Conservation (phyloP, 2,797 vertebrate genomes). For the Eulemur coronatus region DNA sequence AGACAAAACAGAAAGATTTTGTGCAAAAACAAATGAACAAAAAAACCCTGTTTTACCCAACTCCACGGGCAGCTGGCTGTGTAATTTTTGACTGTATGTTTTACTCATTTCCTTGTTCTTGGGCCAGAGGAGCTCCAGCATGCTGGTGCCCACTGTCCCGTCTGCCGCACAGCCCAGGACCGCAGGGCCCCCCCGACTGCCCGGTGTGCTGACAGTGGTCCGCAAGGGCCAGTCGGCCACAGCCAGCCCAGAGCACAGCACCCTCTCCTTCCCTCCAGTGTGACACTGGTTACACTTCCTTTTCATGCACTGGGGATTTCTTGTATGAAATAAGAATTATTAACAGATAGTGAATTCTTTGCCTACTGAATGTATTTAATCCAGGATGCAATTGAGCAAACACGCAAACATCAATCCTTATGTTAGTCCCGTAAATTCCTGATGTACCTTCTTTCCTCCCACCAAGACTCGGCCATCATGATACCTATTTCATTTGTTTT, state of each 20-base stretch:
- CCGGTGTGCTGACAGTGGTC: not conserved
- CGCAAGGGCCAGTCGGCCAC: not conserved
- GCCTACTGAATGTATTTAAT: not conserved
- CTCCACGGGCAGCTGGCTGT: not conserved
- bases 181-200: not conserved
- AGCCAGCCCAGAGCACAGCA: not conserved
- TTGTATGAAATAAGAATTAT: not conserved
- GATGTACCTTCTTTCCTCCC: not conserved
- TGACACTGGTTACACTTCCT: not conserved
- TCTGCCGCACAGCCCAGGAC: not conserved
- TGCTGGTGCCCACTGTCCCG: not conserved
- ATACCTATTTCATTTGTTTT: not conserved
- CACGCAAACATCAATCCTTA: not conserved
- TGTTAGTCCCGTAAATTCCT: not conserved
- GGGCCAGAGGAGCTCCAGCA: not conserved
- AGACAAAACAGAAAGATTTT: conserved; percentile 1
- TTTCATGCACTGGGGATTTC: not conserved
- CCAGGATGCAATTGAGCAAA: not conserved
- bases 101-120: conserved; percentile 21
- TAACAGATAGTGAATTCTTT: not conserved
- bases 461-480: not conserved
- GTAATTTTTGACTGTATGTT: not conserved
- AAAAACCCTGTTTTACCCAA: not conserved
- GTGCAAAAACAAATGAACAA: not conserved
- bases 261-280: not conserved